Conservation (phyloP, 2,888 invertebrate species). For the Scaptomyza flava region DNA sequence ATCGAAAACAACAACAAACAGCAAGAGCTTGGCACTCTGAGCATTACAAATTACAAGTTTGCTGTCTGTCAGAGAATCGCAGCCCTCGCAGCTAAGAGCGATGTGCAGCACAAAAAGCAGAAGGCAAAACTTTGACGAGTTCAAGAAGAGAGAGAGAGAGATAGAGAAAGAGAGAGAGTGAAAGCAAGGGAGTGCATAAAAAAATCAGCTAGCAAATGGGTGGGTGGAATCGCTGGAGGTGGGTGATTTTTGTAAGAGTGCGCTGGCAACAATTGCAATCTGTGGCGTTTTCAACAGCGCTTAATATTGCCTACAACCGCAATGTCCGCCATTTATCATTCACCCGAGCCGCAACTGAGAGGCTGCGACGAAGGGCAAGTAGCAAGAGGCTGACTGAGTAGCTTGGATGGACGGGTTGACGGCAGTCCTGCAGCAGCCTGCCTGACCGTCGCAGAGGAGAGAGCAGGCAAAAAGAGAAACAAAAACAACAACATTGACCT, state of each 20-base stretch:
- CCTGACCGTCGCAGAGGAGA: constrained; percentile 12
- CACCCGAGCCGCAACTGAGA: constrained; percentile 44
- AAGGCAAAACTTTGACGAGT: constrained; percentile 58
- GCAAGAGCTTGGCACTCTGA: constrained; percentile 20
- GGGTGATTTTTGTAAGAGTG: neutral
- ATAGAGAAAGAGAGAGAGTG: constrained; percentile 1
- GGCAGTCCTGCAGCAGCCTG: constrained; percentile 20
- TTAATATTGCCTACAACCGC: constrained; percentile 75
- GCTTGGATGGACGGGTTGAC: constrained; percentile 20
- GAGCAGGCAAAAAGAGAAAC: too few species aligned
- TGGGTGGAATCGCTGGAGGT: neutral
- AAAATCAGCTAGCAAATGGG: constrained; percentile 36
- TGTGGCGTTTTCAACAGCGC: constrained; percentile 74
- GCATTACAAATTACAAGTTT: constrained; percentile 72
- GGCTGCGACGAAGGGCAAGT: constrained; percentile 7
- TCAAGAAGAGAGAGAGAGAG: constrained; percentile 14
- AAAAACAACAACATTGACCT: constrained; percentile 43
- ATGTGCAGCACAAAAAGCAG: constrained; percentile 44
- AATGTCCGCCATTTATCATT: constrained; percentile 77
- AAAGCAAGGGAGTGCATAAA: constrained; percentile 19
- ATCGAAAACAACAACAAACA: constrained; percentile 17
- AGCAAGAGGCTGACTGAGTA: constrained; percentile 10
- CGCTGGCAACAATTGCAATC: constrained; percentile 70
- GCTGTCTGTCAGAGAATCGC: constrained; percentile 55
- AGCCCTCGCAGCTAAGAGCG: constrained; percentile 17